Percentiles rank a stretch among this genome's conserved stretches.
Evolutionary conservation across 2,888 invertebrate species (phyloP).

Genomic region (Anarsia innoxiella): DNA sequence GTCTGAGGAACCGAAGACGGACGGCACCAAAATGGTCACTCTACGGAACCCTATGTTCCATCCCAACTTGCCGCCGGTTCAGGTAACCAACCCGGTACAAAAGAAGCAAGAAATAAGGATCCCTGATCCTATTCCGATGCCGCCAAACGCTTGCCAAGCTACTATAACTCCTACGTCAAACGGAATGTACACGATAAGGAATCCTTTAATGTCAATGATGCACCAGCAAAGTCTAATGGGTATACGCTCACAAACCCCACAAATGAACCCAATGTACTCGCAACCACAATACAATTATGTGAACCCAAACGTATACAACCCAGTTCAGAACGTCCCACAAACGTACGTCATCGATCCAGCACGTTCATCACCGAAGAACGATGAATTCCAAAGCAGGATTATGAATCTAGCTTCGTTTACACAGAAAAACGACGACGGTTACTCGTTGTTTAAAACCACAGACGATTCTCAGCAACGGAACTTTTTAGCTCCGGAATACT

Average conservation of each 20-base stretch:
- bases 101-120: slow-evolving; percentile 26
- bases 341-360: slow-evolving; percentile 30
- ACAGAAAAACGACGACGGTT: slow-evolving; percentile 64
- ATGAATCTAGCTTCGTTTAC: slow-evolving; percentile 65
- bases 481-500: slow-evolving; percentile 50
- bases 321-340: slow-evolving; percentile 19
- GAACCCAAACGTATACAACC: slow-evolving; percentile 44
- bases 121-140: slow-evolving; percentile 66
- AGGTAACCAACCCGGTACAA: slow-evolving; percentile 18
- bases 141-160: slow-evolving; percentile 63
- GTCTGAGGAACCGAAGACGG: slow-evolving; percentile 36
- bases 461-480: slow-evolving; percentile 47
- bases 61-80: slow-evolving; percentile 63
- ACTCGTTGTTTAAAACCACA: slow-evolving; percentile 53
- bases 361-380: slow-evolving; percentile 33
- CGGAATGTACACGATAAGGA: slow-evolving; percentile 90
- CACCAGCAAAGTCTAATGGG: slow-evolving; percentile 61
- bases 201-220: slow-evolving; percentile 78
- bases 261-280: slow-evolving; percentile 30
- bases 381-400: slow-evolving; percentile 51
- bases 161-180: slow-evolving; percentile 69
- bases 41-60: slow-evolving; percentile 87
- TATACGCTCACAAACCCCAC: slow-evolving; percentile 32
- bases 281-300: slow-evolving; percentile 46
- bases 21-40: slow-evolving; percentile 81